Percentiles rank a stretch among this genome's conserved stretches.
Conservation (phyloP, 2,888 invertebrate genomes). For the Epirrhoe alternata region DNA sequence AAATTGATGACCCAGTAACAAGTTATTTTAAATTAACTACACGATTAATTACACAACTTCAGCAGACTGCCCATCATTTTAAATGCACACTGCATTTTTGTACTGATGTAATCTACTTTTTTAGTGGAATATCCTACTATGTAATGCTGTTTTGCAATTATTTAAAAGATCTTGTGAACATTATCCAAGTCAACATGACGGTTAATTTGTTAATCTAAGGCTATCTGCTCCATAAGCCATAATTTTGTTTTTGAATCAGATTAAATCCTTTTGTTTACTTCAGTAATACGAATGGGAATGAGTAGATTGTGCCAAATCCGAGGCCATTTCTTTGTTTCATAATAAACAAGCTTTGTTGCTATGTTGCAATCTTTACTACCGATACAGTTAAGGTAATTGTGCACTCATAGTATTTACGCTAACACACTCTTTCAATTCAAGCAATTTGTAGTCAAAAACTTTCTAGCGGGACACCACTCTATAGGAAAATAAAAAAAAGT, state of each 20-base stretch:
- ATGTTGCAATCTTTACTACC: conserved; percentile 32
- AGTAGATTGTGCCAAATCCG: conserved; percentile 22
- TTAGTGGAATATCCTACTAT: conserved; percentile 8
- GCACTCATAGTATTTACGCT: conserved; percentile 33
- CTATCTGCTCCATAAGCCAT: conserved; percentile 12
- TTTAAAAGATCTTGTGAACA: conserved; percentile 1
- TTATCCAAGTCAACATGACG: conserved; percentile 1
- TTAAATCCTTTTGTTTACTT: conserved; percentile 14
- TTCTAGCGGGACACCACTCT: conserved; percentile 21
- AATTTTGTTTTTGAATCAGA: conserved; percentile 15
- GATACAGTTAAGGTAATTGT: conserved; percentile 33
- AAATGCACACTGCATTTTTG: conserved; percentile 16
- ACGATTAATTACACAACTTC: conserved; percentile 37
- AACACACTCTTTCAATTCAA: conserved; percentile 36
- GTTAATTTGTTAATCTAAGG: conserved; percentile 15
- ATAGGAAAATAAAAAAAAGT: no score
- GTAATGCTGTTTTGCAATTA: conserved; percentile 10
- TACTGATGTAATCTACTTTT: conserved; percentile 15
- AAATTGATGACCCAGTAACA: conserved; percentile 19
- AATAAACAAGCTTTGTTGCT: conserved; percentile 38
- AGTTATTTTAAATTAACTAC: conserved; percentile 33
- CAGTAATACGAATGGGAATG: conserved; percentile 8
- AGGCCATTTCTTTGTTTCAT: conserved; percentile 38
- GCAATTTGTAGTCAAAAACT: conserved; percentile 32
- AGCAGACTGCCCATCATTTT: conserved; percentile 11